Base-by-base conservation (phyloP, 2,113 vertebrate genomes). In the Chloebia gouldiae region DNA sequence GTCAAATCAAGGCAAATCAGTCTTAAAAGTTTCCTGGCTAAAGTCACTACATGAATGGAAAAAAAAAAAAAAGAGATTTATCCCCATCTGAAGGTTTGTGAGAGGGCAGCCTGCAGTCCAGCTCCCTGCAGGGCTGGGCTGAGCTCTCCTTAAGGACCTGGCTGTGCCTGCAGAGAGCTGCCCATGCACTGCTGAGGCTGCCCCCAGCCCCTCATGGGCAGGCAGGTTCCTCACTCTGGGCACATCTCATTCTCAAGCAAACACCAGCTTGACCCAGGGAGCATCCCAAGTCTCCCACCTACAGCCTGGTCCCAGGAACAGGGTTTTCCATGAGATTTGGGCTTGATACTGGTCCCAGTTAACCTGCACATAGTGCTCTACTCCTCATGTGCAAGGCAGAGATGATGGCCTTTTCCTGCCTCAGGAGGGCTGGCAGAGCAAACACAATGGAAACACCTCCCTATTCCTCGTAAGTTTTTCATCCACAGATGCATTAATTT, bases 201-300 rank as follows among this genome's bases (percentile, higher is more conserved):
- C 33, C 25, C 27, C 61, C 6, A 2, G 59, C 22, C 22, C 22
- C 5, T 65, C 37, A 12, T 0, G 3, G 42, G 31, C 45, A 51
- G 56, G 47, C 42, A 68, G 2, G 6, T 27, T 47, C 21, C 6
- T 51, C 2, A 0, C 14, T 30, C 40, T 40, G 24, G 90, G 31
- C 50, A n/a, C 0, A 0, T 31, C 54, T 68, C 0, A 0, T 4
- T 30, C 76, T 24, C 25, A 4, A 45, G 40, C n/a, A 76, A 83
- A 33, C 27, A 76, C 13, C 18, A 17, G 8, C 27, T 50, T 40
- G 40, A 50, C 9, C 14, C 3, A 1, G 12, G 17, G 20, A 63
- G 25, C 17, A 69, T 1, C 25, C 23, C 7, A 4, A 54, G 37
- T 35, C 1, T 0, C 20, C 33, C 2, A 2, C 20, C 22, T 50